Base-by-base conservation (phyloP, 92 coral and sea anemone genomes). In the Phymanthus crucifer region DNA sequence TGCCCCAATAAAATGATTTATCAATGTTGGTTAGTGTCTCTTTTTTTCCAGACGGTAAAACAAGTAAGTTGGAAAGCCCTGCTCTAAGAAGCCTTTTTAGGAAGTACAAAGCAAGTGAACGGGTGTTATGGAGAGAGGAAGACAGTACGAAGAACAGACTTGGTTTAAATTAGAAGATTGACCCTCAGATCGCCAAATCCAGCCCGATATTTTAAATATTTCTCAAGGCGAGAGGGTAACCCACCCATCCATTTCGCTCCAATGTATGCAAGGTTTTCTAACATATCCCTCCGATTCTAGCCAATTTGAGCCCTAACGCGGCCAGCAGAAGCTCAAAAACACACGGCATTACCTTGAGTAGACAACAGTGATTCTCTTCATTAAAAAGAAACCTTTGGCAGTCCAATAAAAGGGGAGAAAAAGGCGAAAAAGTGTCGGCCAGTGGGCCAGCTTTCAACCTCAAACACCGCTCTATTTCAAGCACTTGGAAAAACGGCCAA, bases 401-500 rank as follows among this genome's bases (percentile, higher is more conserved):
- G 78, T 87, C 84, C 66, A 71, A 79, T 72, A 77, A 83, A 83
- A 38, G 82, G 87, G 57, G 72, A 58, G 83, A 81, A 87, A 87
- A 87, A 77, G 69, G 79, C 86, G 81, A 83, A 87, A 78, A 57
- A 72, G 79, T 85, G 78, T 78, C 87, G 78, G 84, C 86, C 80
- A 71, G 65, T 72, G 72, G 84, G 78, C 74, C 87, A 75, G 82
- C 83, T 87, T 87, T 87, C 83, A 85, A 92, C 89, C 97, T 92
- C 97, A 90, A 90, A 92, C 97, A 92, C 97, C 94, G 97, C 94
- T 92, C 91, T 90, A 80, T 75, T 92, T 90, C 93, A 87, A 89
- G 88, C 95, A 91, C 97, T 89, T 83, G 91, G 97, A 83, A 92
- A 92, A 92, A 92, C 94, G 97, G 97, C 94, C 90, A 92, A 79